Percentiles rank a stretch among this genome's conserved stretches.
phyloP scores from a whole-genome alignment of 2,113 vertebrate genomes.

The Pseudopodoces humilis region DNA sequence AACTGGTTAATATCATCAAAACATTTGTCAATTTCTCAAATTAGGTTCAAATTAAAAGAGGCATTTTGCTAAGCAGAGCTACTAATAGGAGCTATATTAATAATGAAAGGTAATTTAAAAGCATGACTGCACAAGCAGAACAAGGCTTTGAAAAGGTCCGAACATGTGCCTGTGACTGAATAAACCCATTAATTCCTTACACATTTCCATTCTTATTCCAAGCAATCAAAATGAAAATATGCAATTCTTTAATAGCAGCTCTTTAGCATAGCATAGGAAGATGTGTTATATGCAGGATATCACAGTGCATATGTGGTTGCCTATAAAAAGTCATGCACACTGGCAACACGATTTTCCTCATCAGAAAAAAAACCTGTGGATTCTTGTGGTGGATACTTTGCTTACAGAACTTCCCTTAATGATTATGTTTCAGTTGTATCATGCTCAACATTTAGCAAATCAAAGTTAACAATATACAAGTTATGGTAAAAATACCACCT shows the following conservation, averaged over 20 bases:
- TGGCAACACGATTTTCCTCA: neutral
- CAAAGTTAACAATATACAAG: slow-evolving; percentile 40
- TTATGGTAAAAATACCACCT: neutral
- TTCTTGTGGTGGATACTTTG: neutral
- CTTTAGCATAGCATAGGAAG: neutral
- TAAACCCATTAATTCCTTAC: slow-evolving; percentile 57
- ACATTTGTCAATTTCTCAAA: slow-evolving; percentile 61
- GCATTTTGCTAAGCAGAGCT: slow-evolving; percentile 60
- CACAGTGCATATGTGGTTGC: neutral
- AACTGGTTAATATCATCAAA: slow-evolving; percentile 51
- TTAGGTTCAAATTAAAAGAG: slow-evolving; percentile 67
- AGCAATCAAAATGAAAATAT: slow-evolving; percentile 39
- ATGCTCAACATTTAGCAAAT: slow-evolving; percentile 16
- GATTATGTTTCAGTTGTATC: neutral
- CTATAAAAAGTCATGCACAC: slow-evolving; percentile 26
- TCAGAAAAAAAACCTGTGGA: neutral
- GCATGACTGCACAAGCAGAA: slow-evolving; percentile 59
- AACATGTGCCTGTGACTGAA: slow-evolving; percentile 42
- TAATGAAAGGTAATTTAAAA: slow-evolving; percentile 66
- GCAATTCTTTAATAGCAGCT: neutral
- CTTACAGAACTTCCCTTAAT: slow-evolving; percentile 24
- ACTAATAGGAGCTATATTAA: slow-evolving; percentile 68
- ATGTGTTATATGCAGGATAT: neutral
- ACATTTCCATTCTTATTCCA: slow-evolving; percentile 49
- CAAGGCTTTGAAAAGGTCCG: slow-evolving; percentile 46